Evolutionary conservation across 2,797 vertebrate species (phyloP).

Genomic region (Pangasius sanitwongsei): DNA sequence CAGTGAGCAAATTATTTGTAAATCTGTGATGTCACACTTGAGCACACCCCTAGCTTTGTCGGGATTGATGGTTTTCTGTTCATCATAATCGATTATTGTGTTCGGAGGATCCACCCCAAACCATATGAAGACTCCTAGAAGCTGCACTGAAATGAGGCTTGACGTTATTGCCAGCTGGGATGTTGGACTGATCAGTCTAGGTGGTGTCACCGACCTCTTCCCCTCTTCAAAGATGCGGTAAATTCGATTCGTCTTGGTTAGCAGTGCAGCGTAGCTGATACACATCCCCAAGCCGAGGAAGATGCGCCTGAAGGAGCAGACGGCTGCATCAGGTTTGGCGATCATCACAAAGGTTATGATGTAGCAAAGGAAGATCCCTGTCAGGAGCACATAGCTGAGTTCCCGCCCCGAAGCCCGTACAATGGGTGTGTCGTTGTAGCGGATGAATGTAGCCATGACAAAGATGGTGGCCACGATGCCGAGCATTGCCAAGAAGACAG

Average conservation of each 20-base stretch:
- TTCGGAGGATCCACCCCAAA: conserved; percentile 95
- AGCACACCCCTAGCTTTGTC: conserved; percentile 90
- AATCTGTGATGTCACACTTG: conserved; percentile 98
- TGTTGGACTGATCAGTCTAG: conserved; percentile 94
- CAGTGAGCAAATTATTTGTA: conserved; percentile 98
- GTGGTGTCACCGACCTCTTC: conserved; percentile 94
- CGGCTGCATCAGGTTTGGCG: conserved; percentile 89
- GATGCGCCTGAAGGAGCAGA: conserved; percentile 94
- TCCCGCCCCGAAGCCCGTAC: conserved; percentile 95
- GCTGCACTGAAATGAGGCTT: conserved; percentile 93
- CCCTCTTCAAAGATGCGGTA: conserved; percentile 99
- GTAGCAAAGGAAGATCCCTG: conserved; percentile 97
- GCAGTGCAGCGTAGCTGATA: conserved; percentile 96
- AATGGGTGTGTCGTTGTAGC: conserved; percentile 96
- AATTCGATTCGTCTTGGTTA: conserved; percentile 98
- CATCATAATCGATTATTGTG: conserved; percentile 95
- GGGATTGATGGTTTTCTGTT: conserved; percentile 93
- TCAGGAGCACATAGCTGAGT: conserved; percentile 95
- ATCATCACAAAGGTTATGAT: conserved; percentile 99
- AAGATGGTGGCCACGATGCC: conserved; percentile 97
- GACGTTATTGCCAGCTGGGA: conserved; percentile 96
- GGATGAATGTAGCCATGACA: conserved; percentile 94
- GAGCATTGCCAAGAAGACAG: conserved; percentile 97
- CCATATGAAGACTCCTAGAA: conserved; percentile 96
- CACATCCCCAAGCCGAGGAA: conserved; percentile 98